phyloP scores from a whole-genome alignment of 2,888 invertebrate species.

The Himalopsyche tibetana region DNA sequence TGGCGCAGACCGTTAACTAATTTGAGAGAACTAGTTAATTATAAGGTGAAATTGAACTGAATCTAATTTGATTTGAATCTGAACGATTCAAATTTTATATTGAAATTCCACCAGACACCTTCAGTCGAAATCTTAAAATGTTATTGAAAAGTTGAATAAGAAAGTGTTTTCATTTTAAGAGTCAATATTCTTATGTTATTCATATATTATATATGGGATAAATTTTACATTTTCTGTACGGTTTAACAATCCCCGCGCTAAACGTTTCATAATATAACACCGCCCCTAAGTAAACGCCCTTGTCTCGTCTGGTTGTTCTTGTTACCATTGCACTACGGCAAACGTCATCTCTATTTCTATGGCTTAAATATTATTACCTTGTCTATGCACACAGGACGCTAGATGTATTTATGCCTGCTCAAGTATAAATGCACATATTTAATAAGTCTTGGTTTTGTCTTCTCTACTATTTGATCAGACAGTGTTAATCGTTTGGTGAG shows the following conservation, averaged over 20 bases:
- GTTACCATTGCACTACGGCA: conserved; percentile 25
- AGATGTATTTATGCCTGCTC: conserved; percentile 10
- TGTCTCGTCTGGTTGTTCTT: conserved; percentile 38
- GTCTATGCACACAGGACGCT: conserved; percentile 31
- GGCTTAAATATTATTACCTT: conserved; percentile 41
- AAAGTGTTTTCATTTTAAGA: no score
- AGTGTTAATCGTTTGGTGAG: conserved; percentile 22
- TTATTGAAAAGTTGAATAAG: no score
- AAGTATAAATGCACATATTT: conserved; percentile 29
- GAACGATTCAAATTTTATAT: no score
- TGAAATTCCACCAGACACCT: no score
- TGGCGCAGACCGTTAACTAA: no score
- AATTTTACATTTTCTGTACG: neutral
- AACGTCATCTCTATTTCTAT: conserved; percentile 31
- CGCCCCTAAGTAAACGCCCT: conserved; percentile 29
- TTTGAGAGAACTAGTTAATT: no score
- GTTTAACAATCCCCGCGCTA: neutral
- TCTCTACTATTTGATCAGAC: conserved; percentile 3
- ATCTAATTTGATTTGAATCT: no score
- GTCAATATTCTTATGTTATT: no score
- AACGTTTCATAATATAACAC: conserved; percentile 32
- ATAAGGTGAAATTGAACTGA: no score
- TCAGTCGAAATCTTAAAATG: no score
- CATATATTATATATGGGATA: no score
- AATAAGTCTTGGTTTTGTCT: conserved; percentile 12